A percentile compares a stretch with the other conserved stretches of the same genome.
Evolutionary conservation across 2,797 vertebrate genomes (phyloP).

Genomic region (Thripadectes ignobilis): DNA sequence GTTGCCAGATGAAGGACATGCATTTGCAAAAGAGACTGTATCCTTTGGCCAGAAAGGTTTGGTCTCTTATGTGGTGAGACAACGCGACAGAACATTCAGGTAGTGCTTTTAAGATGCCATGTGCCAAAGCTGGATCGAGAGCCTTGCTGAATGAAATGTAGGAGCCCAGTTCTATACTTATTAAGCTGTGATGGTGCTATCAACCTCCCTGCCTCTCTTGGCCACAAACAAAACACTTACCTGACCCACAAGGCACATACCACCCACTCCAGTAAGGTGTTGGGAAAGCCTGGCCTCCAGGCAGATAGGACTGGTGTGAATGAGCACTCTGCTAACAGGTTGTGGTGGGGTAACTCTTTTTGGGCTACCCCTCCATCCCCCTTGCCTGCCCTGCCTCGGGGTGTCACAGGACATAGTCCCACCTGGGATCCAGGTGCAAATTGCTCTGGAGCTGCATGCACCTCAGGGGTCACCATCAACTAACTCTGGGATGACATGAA

Average conservation of each 20-base stretch:
- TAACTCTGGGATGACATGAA: neutral
- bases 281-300: neutral
- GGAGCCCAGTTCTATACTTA: neutral
- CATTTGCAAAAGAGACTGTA: neutral
- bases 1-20: neutral
- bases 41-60: neutral
- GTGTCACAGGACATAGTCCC: accelerated
- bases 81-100: neutral
- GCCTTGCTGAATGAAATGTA: neutral
- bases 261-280: neutral
- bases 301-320: neutral
- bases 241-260: accelerated
- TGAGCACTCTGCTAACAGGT: neutral
- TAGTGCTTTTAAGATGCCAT: neutral
- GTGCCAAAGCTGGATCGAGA: neutral
- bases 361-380: accelerated
- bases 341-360: neutral
- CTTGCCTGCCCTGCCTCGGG: neutral
- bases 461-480: neutral
- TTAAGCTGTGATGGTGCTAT: neutral
- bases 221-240: neutral
- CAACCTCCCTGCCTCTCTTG: neutral
- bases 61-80: neutral
- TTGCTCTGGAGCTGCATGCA: neutral
- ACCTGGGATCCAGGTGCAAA: neutral